Base-by-base conservation (phyloP, 2,888 invertebrate genomes). In the Deroplatys truncata region DNA sequence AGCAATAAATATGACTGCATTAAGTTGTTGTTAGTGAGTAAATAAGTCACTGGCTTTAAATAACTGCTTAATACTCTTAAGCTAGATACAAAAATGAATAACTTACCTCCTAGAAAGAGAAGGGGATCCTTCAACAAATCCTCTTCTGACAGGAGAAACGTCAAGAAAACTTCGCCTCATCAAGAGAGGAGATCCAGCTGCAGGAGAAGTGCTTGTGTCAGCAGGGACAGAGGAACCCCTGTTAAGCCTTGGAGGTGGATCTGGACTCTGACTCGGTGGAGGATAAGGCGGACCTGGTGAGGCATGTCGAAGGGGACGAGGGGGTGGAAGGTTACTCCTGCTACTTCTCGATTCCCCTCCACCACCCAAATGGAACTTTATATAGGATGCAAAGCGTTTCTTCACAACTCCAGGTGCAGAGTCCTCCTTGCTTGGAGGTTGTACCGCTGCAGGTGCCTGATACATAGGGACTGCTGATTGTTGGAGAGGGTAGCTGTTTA, bases 361-460 rank as follows among this genome's bases (percentile, higher is more conserved):
- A 35, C 89, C 89, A 86, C 94, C 95, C 92, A 96, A 95, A 94
- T 97, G 96, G 94, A 97, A 95, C 94, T 97, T 97, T 92, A 97
- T 96, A 94, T 97, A 97, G 92, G 97, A 97, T 93, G 97, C 96
- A 94, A 97, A 97, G 93, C 97, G 96, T 94, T 97, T 96, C 94
- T 97, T 97, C 90, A 93, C 94, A 82, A 88, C 91, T 25, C 89
- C 90, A 88, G 88, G 88, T 35, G 88, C 84, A n/a, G 88, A 90
- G 25, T 88, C 89, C 31, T 90, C 84, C 72, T 84, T 86, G 82
- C 82, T 85, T 49, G 43, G 43, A 15, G 84, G n/a, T 28, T 82
- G 16, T 72, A 20, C 56, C 5, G 5, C 25, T 16, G 56, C 56
- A 72, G 56, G 56, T 25, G 87, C 43, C 28, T 28, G 56, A 35